These are phyloP conservation scores for Phainopepla nitens DNA, from an alignment of 2,113 vertebrate species.

Conservation along the genomic window DNA sequence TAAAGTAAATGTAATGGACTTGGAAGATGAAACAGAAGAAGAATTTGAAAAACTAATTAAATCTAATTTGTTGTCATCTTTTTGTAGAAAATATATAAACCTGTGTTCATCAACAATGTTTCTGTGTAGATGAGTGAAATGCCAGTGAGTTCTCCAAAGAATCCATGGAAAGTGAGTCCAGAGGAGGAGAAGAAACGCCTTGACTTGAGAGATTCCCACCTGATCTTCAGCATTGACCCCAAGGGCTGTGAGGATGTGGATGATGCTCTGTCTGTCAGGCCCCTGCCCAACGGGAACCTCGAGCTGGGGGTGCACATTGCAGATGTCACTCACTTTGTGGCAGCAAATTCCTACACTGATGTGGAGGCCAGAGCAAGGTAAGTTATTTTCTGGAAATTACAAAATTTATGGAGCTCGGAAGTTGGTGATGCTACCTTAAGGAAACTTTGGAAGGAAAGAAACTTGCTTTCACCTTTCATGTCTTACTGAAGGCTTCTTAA, in stretches of 20 bases:
- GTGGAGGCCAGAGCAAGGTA: conserved; percentile 87
- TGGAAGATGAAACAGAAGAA: background rate
- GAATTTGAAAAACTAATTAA: background rate
- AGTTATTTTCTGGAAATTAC: background rate
- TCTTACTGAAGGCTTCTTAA: background rate
- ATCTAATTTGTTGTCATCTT: background rate
- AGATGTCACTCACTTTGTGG: conserved; percentile 91
- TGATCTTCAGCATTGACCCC: conserved; percentile 96
- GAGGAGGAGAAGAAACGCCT: conserved; percentile 60
- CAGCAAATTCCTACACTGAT: conserved; percentile 82
- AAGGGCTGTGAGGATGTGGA: conserved; percentile 93
- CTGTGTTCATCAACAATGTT: background rate
- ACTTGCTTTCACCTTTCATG: background rate
- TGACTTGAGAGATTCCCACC: conserved; percentile 78
- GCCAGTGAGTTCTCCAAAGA: conserved; percentile 79
- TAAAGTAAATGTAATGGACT: background rate
- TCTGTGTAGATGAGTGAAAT: conserved; percentile 86
- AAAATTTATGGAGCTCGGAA: background rate
- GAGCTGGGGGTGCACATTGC: conserved; percentile 97
- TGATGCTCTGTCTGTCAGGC: conserved; percentile 83
- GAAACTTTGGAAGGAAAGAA: background rate
- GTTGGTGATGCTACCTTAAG: background rate
- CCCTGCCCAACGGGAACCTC: conserved; percentile 72
- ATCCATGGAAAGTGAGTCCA: conserved; percentile 78
- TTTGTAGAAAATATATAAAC: background rate